Conservation (phyloP, 2,888 invertebrate species). For the Drosophila pegasa region DNA sequence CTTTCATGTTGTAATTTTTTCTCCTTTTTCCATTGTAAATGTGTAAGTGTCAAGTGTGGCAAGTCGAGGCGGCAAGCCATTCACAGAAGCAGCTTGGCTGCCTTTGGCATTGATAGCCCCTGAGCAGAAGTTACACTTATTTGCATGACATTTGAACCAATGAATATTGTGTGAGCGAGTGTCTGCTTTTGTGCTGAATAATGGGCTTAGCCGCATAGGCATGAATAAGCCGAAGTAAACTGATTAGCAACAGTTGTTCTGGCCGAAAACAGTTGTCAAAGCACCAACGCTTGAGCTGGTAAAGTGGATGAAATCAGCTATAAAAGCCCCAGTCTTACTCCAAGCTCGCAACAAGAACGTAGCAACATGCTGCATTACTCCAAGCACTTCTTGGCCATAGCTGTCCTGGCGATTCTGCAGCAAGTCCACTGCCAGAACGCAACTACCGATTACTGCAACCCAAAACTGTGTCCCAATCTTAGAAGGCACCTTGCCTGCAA, state of each 20-base stretch:
- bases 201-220: conserved; percentile 33
- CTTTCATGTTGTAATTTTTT: conserved; percentile 11
- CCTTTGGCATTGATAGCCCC: conserved; percentile 64
- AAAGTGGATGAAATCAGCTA: conserved; percentile 24
- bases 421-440: conserved; percentile 13
- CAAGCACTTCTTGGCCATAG: conserved; percentile 15
- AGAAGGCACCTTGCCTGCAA: conserved; percentile 64
- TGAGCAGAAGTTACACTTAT: conserved; percentile 44
- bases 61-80: conserved; percentile 52
- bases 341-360: conserved; percentile 12
- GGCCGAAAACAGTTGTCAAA: conserved; percentile 55
- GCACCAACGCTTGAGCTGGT: conserved; percentile 5
- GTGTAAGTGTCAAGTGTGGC: conserved; percentile 65
- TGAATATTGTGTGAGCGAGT: conserved; percentile 28
- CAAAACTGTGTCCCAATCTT: conserved; percentile 39
- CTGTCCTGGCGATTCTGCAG: conserved; percentile 20
- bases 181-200: conserved; percentile 30
- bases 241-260: conserved; percentile 48
- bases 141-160: conserved; percentile 51
- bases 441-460: conserved; percentile 52
- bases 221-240: conserved; percentile 27
- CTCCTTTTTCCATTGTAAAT: conserved; percentile 3
- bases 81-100: conserved; percentile 49
- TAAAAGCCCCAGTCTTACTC: conserved; percentile 28
- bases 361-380: conserved; percentile 39